Evolutionary conservation across 2,113 vertebrate genomes (phyloP).

Genomic region (Platichthys stellatus): DNA sequence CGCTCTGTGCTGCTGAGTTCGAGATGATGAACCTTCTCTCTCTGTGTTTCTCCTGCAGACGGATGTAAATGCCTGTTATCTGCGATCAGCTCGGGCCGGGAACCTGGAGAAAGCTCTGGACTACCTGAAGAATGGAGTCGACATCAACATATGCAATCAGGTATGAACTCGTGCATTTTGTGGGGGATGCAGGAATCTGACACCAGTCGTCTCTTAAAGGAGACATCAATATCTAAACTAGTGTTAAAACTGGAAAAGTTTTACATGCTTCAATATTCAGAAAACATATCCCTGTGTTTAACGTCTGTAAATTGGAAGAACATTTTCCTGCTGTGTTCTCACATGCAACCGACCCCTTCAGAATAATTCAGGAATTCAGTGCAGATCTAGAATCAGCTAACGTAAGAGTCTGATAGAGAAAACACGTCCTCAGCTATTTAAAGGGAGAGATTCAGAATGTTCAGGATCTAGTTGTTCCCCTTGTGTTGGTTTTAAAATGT

Average conservation of each 20-base stretch:
- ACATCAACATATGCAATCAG: slow-evolving; percentile 99
- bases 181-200: no score
- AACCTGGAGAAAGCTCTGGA: slow-evolving; percentile 97
- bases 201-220: no score
- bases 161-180: slow-evolving; percentile 64
- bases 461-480: background rate
- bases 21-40: background rate
- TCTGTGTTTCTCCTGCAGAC: slow-evolving; percentile 81
- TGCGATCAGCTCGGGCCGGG: slow-evolving; percentile 94
- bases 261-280: no score
- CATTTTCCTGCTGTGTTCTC: no score
- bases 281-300: no score
- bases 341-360: no score
- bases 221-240: no score
- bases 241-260: no score
- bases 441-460: background rate
- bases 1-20: background rate
- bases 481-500: background rate
- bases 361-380: no score
- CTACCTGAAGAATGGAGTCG: slow-evolving; percentile 96
- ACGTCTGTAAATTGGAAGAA: no score
- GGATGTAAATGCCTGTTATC: slow-evolving; percentile 95
- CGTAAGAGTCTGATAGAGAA: no score
- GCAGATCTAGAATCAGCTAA: no score
- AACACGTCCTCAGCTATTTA: background rate